Evolutionary conservation across 2,888 invertebrate species (phyloP).

Genomic region (Cosmorhoe ocellata): DNA sequence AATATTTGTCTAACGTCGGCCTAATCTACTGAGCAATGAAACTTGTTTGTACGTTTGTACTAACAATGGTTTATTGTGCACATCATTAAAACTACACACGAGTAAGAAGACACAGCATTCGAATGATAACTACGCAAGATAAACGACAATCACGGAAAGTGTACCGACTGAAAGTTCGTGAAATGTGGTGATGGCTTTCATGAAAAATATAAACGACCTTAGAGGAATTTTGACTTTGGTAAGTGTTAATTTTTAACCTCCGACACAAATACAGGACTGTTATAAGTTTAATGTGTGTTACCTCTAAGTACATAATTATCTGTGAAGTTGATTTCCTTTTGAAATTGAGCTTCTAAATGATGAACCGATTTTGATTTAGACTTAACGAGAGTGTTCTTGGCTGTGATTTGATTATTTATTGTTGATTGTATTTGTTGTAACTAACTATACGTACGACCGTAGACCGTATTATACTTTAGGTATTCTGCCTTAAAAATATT

Average conservation of each 20-base stretch:
- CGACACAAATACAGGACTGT: too few relatives aligned
- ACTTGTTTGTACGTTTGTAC: conserved; percentile 54
- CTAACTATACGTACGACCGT: too few relatives aligned
- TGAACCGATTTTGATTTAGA: too few relatives aligned
- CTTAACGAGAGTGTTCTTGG: too few relatives aligned
- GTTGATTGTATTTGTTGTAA: too few relatives aligned
- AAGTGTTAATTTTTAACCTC: conserved; percentile 35
- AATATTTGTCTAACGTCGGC: conserved; percentile 65
- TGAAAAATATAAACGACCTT: conserved; percentile 49
- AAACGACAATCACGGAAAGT: conserved; percentile 53
- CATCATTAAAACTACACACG: conserved; percentile 57
- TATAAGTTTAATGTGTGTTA: too few relatives aligned
- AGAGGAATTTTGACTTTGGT: conserved; percentile 55
- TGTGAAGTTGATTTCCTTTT: too few relatives aligned
- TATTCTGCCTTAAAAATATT: too few relatives aligned
- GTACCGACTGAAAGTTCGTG: conserved; percentile 47
- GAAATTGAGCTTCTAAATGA: too few relatives aligned
- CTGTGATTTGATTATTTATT: too few relatives aligned
- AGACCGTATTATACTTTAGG: too few relatives aligned
- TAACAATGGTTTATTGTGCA: conserved; percentile 54
- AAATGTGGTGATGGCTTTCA: conserved; percentile 60
- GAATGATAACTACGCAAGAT: conserved; percentile 55
- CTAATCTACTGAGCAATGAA: conserved; percentile 66
- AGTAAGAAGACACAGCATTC: conserved; percentile 50
- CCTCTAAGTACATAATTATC: too few relatives aligned